Evolutionary conservation across 2,113 vertebrate genomes (phyloP).

Genomic region (Prionailurus viverrinus): DNA sequence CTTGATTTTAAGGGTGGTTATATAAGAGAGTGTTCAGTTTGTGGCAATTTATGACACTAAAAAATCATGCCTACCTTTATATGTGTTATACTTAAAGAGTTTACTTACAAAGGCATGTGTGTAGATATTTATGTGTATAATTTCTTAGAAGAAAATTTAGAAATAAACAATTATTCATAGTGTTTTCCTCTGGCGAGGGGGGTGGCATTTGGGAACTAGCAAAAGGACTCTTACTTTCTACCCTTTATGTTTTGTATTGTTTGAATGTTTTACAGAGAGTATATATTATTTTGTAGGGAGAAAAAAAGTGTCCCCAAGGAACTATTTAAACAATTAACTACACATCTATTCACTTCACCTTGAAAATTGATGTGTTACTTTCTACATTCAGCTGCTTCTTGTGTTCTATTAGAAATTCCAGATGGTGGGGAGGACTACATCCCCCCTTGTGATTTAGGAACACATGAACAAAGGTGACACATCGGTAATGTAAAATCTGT

Average conservation of each 20-base stretch:
- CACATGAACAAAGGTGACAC: not conserved
- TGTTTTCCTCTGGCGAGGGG: not conserved
- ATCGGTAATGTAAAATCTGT: not conserved
- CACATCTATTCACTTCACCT: not conserved
- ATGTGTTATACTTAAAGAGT: not conserved
- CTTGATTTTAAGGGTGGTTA: not conserved
- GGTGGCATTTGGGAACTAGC: not conserved
- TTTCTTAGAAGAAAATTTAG: constrained; percentile 6
- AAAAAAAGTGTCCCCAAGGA: not conserved
- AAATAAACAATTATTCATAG: not conserved
- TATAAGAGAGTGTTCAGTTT: not conserved
- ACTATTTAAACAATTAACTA: not conserved
- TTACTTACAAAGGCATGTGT: not conserved
- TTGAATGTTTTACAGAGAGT: not conserved
- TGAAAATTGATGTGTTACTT: not conserved
- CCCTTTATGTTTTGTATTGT: not conserved
- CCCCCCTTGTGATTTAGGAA: not conserved
- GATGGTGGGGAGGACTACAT: not conserved
- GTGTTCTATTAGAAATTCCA: not conserved
- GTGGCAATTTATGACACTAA: not conserved
- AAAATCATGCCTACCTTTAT: not conserved
- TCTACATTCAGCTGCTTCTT: not conserved
- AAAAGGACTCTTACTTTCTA: not conserved
- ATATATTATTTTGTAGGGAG: not conserved
- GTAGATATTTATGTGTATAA: not conserved